Evolutionary conservation across 2,888 invertebrate species (phyloP).

Genomic region (Odontothrips loti): DNA sequence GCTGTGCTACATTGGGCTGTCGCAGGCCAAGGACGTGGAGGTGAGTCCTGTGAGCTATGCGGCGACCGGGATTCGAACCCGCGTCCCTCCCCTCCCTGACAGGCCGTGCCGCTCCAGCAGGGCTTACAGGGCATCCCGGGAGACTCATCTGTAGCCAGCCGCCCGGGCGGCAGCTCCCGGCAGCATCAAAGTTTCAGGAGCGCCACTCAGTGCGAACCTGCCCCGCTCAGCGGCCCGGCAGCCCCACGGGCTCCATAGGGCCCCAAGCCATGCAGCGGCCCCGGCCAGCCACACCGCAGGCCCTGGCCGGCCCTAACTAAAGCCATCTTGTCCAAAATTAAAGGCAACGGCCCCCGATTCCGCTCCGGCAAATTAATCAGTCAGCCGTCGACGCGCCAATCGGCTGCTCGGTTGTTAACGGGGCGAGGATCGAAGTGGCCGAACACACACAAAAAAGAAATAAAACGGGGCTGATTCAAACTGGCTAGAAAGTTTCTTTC

Average conservation of each 20-base stretch:
- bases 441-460: too few relatives aligned
- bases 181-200: conserved; percentile 14
- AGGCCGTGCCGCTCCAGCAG: background rate
- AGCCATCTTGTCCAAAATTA: too few relatives aligned
- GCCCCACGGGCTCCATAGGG: too few relatives aligned
- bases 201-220: conserved; percentile 7
- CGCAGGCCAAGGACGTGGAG: conserved; percentile 21
- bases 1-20: background rate
- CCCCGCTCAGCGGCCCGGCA: too few relatives aligned
- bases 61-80: background rate
- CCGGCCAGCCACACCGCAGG: background rate
- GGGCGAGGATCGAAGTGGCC: too few relatives aligned
- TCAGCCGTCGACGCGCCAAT: too few relatives aligned
- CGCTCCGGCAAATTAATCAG: background rate
- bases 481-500: too few relatives aligned
- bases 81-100: background rate
- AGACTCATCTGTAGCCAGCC: background rate
- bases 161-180: too few relatives aligned
- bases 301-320: too few relatives aligned
- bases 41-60: background rate
- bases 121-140: background rate
- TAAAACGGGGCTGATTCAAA: too few relatives aligned
- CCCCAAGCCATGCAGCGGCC: background rate
- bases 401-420: too few relatives aligned
- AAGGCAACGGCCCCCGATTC: background rate